Base-by-base conservation (phyloP, 2,113 vertebrate species). In the Cardinalis cardinalis region DNA sequence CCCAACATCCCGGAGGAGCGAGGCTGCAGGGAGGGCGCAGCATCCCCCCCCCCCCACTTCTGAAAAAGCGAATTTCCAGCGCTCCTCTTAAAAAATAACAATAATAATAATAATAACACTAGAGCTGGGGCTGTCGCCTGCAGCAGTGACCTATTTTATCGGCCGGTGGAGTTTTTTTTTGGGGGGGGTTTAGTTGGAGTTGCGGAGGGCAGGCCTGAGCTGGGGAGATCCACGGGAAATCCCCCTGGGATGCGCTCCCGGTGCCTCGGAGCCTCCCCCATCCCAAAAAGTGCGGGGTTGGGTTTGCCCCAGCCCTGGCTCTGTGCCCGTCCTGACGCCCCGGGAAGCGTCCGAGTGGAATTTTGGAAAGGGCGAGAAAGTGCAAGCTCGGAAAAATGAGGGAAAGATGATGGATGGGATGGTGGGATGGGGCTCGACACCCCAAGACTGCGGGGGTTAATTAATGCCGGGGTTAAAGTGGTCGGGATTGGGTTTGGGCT, bases 81-180 rank as follows among this genome's bases (percentile, higher is more conserved):
- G 25, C 7, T 1, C 12, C 65, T 26, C 5, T 36, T 48, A 13
- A 55, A 90, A 60, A 43, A 28, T 11, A 41, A 52, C 26, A 8
- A 65, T 38, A 5, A 65, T 16, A 14, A 63, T 26, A n/a, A 38
- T 9, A 64, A 38, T 25, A 44, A 3, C 51, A 19, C 0, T 59
- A 16, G 59, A 72, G 59, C 66, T 41, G 41, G 24, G 56, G 65
- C 65, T 70, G 11, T 78, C 43, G 17, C 84, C 51, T 72, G 88
- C 59, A 4, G 91, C 86, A 34, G 11, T 95, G 94, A 95, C 92
- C 94, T 91, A 91, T 94, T 95, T 94, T 76, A 72, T 66, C 8
- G 13, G 32, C 41, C 38, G 10, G 38, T 6, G 25, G 92, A 79
- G 44, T 80, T 91, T 53, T 46, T 19, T 32, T 20, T 20, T 12